Evolutionary conservation across 2,113 vertebrate species (phyloP).

Genomic region (Balaeniceps rex): DNA sequence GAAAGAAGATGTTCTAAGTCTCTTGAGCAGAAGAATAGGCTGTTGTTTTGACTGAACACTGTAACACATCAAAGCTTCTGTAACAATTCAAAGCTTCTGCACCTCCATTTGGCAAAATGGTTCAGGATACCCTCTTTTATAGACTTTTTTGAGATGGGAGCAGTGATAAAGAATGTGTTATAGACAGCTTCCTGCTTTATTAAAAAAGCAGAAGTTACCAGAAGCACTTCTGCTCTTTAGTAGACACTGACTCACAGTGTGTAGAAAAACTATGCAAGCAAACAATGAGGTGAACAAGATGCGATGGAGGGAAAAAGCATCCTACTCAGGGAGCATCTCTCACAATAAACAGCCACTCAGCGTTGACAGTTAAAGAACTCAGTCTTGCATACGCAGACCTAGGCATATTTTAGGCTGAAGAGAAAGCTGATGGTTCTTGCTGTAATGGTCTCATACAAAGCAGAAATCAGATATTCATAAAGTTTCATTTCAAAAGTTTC

Average conservation of each 20-base stretch:
- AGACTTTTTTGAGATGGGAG: neutral
- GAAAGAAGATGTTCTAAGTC: neutral
- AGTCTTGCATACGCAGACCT: neutral
- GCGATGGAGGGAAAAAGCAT: neutral
- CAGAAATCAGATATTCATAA: neutral
- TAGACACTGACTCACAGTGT: neutral
- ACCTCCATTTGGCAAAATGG: neutral
- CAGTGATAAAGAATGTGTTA: neutral
- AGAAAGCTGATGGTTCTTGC: neutral
- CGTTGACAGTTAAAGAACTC: neutral
- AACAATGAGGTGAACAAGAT: neutral
- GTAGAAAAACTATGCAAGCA: neutral
- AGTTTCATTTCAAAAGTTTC: neutral
- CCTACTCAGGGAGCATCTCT: neutral
- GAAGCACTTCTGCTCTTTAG: neutral
- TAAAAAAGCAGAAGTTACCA: neutral
- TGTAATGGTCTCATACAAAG: neutral
- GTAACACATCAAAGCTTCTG: neutral
- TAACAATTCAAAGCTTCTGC: neutral
- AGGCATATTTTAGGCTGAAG: neutral
- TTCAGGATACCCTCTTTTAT: neutral
- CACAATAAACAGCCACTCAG: neutral
- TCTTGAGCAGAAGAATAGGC: neutral
- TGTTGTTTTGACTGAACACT: slow-evolving; percentile 1
- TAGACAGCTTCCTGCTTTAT: neutral